Evolutionary conservation across 2,888 invertebrate species (phyloP).

Genomic region (Phortica magna): DNA sequence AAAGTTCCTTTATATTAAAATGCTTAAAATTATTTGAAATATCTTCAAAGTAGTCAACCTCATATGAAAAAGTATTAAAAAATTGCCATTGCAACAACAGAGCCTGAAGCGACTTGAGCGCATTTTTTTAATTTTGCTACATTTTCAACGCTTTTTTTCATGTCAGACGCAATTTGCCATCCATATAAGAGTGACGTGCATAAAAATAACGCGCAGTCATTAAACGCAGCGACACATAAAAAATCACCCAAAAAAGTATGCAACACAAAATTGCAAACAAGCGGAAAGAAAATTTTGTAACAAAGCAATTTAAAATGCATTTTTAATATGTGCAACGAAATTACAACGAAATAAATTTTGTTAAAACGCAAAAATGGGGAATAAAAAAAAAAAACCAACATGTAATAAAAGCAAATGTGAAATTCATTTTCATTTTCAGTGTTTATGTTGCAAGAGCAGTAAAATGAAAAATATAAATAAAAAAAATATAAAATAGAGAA

Average conservation of each 20-base stretch:
- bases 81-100: no score
- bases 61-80: no score
- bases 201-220: neutral
- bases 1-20: no score
- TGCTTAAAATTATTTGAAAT: no score
- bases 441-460: neutral
- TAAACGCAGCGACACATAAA: constrained; percentile 4
- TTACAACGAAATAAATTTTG: neutral
- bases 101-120: neutral
- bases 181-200: neutral
- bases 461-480: neutral
- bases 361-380: neutral
- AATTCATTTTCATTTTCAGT: no score
- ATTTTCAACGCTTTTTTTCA: neutral
- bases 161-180: neutral
- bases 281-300: neutral
- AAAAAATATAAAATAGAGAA: neutral
- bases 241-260: neutral
- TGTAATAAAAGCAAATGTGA: neutral
- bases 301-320: constrained; percentile 8
- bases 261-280: constrained; percentile 12
- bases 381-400: neutral
- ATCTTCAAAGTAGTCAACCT: no score
- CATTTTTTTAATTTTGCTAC: neutral
- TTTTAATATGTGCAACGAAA: neutral